These are phyloP conservation scores for Anorthoa munda DNA, from an alignment of 2,888 invertebrate genomes.

Conservation along the genomic window DNA sequence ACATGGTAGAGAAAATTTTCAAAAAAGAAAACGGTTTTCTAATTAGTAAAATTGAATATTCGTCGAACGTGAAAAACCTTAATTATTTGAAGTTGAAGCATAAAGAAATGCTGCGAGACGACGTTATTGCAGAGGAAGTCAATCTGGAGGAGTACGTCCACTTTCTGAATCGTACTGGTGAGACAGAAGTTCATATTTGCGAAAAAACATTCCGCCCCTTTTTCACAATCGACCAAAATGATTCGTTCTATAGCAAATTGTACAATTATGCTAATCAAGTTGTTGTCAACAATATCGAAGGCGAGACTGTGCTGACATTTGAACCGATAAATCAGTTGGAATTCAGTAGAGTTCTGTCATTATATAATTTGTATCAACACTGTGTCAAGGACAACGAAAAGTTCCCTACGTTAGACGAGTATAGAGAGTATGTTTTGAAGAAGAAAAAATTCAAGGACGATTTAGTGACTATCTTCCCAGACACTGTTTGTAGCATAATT, in stretches of 20 bases:
- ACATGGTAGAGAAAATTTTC: constrained; percentile 67
- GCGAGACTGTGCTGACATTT: constrained; percentile 6
- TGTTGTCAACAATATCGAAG: constrained; percentile 17
- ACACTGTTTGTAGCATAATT: neutral
- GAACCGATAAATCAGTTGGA: constrained; percentile 31
- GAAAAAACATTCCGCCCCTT: constrained; percentile 35
- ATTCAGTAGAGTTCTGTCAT: constrained; percentile 29
- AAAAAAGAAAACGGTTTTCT: constrained; percentile 70
- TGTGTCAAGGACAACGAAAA: constrained; percentile 21
- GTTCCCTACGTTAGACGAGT: constrained; percentile 31
- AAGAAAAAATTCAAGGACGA: constrained; percentile 28
- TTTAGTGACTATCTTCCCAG: constrained; percentile 34
- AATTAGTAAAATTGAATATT: constrained; percentile 66
- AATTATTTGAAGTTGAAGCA: constrained; percentile 64
- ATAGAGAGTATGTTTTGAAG: constrained; percentile 22
- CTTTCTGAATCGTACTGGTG: constrained; percentile 3
- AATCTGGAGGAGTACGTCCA: constrained; percentile 35
- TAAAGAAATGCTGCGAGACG: constrained; percentile 28
- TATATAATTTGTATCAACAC: constrained; percentile 29
- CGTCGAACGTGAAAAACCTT: constrained; percentile 67
- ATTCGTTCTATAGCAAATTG: constrained; percentile 26
- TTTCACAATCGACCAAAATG: constrained; percentile 33
- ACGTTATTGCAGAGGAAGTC: constrained; percentile 21
- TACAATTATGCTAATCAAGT: constrained; percentile 1
- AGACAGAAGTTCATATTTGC: neutral